Evolutionary conservation across 2,797 vertebrate species (phyloP).

Genomic region (Menidia menidia): DNA sequence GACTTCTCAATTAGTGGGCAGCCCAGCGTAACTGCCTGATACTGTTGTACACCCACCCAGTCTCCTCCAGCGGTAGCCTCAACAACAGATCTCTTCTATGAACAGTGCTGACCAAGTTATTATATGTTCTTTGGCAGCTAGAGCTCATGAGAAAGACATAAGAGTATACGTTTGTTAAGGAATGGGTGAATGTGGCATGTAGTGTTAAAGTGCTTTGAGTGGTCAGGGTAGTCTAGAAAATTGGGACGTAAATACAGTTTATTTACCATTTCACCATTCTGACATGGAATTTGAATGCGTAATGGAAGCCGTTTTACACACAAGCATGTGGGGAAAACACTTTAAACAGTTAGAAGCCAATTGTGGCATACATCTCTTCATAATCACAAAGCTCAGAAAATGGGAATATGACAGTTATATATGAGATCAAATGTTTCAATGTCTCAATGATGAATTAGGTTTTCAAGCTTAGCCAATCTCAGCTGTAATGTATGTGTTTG

Average conservation of each 20-base stretch:
- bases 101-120: conserved; percentile 53
- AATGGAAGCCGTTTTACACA: conserved; percentile 6
- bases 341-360: conserved; percentile 12
- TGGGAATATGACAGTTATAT: too few species aligned
- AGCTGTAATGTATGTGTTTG: conserved; percentile 49
- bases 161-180: too few species aligned
- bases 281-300: neutral
- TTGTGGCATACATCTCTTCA: conserved; percentile 8
- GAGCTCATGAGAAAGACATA: too few species aligned
- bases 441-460: too few species aligned
- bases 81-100: conserved; percentile 54
- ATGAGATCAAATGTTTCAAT: too few species aligned
- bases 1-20: conserved; percentile 91
- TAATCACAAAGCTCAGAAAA: neutral
- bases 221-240: too few species aligned
- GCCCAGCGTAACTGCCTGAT: conserved; percentile 86
- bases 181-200: too few species aligned
- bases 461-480: conserved; percentile 30
- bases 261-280: neutral
- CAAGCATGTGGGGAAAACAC: neutral
- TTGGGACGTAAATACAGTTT: too few species aligned
- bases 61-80: conserved; percentile 27
- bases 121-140: conserved; percentile 27
- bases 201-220: too few species aligned
- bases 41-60: conserved; percentile 56